These are phyloP conservation scores for Melanostoma mellinum DNA, from an alignment of 2,888 invertebrate species.

Conservation along the genomic window DNA sequence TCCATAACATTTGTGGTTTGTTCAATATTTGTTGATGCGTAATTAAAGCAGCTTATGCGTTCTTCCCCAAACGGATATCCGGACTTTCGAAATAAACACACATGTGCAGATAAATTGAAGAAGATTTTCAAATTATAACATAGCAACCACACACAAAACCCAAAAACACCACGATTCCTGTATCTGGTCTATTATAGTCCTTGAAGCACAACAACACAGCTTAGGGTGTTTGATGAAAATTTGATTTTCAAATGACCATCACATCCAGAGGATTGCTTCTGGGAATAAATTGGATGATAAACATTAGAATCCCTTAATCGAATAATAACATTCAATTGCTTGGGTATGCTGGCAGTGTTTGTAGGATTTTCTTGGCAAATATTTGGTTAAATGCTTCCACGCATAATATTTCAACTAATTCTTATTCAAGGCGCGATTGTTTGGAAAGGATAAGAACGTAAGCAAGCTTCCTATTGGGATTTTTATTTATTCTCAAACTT, in stretches of 20 bases:
- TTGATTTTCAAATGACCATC: constrained; percentile 23
- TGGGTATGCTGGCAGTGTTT: background rate
- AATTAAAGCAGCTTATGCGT: constrained; percentile 31
- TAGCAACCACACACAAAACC: constrained; percentile 6
- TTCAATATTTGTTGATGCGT: constrained; percentile 40
- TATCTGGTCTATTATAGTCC: background rate
- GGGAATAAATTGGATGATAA: constrained; percentile 14
- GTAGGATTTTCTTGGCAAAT: background rate
- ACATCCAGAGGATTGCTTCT: background rate
- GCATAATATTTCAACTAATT: constrained; percentile 26
- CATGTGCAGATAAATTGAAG: constrained; percentile 15
- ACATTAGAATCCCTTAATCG: constrained; percentile 17
- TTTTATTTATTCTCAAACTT: no score
- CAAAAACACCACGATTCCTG: constrained; percentile 4
- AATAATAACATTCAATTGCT: constrained; percentile 25
- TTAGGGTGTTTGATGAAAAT: constrained; percentile 20
- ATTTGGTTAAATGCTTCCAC: constrained; percentile 8
- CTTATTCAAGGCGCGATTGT: constrained; percentile 17
- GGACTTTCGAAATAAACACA: background rate
- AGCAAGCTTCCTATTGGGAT: no score
- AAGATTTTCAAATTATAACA: constrained; percentile 22
- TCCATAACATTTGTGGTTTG: constrained; percentile 22
- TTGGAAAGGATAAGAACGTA: constrained; percentile 8
- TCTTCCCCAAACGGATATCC: constrained; percentile 11
- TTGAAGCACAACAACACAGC: constrained; percentile 23